These are phyloP conservation scores for Lacerta bilineata DNA, from an alignment of 2,797 vertebrate genomes.

Conservation along the genomic window DNA sequence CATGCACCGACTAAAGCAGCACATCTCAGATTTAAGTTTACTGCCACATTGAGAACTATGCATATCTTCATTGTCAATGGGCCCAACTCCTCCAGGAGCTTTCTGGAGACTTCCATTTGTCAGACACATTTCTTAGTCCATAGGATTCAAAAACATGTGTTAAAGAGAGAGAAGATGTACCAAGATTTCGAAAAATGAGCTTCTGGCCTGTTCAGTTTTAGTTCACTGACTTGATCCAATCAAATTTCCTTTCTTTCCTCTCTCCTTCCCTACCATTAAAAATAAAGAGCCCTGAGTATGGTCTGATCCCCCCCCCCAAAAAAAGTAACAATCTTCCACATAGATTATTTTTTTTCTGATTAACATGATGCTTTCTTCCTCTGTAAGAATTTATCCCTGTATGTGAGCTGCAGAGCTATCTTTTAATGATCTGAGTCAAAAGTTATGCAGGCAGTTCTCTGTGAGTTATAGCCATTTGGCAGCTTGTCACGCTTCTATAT, in stretches of 20 bases:
- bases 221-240: background rate
- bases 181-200: background rate
- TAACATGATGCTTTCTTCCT: background rate
- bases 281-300: background rate
- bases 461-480: background rate
- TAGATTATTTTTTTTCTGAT: slow-evolving; percentile 2
- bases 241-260: background rate
- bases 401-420: slow-evolving; percentile 5
- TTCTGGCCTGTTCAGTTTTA: background rate
- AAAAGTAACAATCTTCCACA: background rate
- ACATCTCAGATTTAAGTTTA: too few relatives aligned
- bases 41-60: too few relatives aligned
- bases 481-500: slow-evolving; percentile 2
- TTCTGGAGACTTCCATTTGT: background rate
- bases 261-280: background rate
- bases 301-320: background rate
- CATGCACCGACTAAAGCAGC: too few relatives aligned
- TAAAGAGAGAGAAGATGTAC: background rate
- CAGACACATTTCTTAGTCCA: background rate
- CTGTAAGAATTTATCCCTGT: background rate
- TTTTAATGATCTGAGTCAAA: slow-evolving; percentile 9
- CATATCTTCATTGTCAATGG: background rate
- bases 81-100: background rate
- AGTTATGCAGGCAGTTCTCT: background rate
- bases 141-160: background rate